Percentiles rank a stretch among this genome's conserved stretches.
Conservation (phyloP, 2,797 vertebrate species). For the Eidolon dupreanum region DNA sequence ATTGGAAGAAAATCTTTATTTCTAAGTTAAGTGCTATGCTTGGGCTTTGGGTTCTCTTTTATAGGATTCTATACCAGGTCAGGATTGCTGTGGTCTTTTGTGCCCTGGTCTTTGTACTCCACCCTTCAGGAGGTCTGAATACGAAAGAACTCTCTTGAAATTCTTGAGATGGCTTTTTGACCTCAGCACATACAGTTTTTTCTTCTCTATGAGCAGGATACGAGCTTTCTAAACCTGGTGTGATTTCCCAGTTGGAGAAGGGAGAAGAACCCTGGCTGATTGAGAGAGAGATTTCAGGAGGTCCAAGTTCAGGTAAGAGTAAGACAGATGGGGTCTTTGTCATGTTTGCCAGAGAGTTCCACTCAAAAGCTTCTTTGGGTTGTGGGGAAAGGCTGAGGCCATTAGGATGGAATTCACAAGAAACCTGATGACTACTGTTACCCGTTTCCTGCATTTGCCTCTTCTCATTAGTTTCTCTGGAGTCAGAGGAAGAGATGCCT, state of each 20-base stretch:
- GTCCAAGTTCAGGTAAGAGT: slow-evolving; percentile 40
- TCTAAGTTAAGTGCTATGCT: neutral
- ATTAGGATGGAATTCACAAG: neutral
- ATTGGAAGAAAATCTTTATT: neutral
- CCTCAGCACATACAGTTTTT: neutral
- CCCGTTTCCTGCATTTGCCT: neutral
- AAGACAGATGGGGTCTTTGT: neutral
- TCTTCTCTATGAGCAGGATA: neutral
- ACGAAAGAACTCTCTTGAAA: neutral
- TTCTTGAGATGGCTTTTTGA: neutral
- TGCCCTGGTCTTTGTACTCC: neutral
- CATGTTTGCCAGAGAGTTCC: neutral
- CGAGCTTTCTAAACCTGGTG: slow-evolving; percentile 50
- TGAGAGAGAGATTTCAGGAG: neutral
- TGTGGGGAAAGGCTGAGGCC: neutral
- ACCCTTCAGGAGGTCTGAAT: neutral
- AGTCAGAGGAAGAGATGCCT: neutral
- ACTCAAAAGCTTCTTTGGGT: neutral
- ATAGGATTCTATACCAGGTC: neutral
- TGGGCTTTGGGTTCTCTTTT: neutral
- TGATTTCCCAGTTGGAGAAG: slow-evolving; percentile 60
- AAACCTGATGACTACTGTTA: neutral
- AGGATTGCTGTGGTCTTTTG: neutral
- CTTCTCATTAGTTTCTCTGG: neutral
- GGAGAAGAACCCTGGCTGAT: slow-evolving; percentile 39